Percentiles rank a stretch among this genome's conserved stretches.
Conservation (phyloP, 2,113 vertebrate genomes). For the Gambusia holbrooki region DNA sequence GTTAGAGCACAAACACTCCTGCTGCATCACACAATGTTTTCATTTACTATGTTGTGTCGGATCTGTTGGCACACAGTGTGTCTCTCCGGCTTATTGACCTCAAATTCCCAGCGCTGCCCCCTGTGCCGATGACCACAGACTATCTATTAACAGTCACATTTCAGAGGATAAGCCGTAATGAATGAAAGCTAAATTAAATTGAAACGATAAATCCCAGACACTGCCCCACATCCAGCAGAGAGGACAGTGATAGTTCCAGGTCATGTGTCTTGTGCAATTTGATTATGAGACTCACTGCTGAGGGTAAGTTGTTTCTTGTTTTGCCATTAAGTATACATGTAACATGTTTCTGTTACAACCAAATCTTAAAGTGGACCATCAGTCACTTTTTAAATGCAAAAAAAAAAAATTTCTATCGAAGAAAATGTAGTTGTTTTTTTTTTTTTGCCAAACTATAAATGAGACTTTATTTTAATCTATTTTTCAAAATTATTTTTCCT, state of each 20-base stretch:
- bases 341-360: neutral
- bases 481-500: neutral
- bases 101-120: neutral
- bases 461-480: neutral
- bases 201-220: slow-evolving; percentile 26
- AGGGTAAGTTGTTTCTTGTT: neutral
- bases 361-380: neutral
- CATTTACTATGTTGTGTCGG: neutral
- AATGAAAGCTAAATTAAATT: slow-evolving; percentile 38
- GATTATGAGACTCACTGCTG: neutral
- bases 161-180: slow-evolving; percentile 14
- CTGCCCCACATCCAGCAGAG: slow-evolving; percentile 26
- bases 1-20: neutral
- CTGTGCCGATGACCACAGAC: neutral
- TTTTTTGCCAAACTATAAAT: neutral
- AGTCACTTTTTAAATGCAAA: neutral
- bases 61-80: neutral
- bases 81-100: neutral
- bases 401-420: neutral
- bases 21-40: neutral
- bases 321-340: no score
- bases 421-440: neutral
- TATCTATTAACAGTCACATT: slow-evolving; percentile 27
- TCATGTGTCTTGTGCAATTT: slow-evolving; percentile 13
- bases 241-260: slow-evolving; percentile 9